A percentile compares a stretch with the other conserved stretches of the same genome.
Evolutionary conservation across 2,888 invertebrate species (phyloP).

Genomic region (Opisthograptis luteolata): DNA sequence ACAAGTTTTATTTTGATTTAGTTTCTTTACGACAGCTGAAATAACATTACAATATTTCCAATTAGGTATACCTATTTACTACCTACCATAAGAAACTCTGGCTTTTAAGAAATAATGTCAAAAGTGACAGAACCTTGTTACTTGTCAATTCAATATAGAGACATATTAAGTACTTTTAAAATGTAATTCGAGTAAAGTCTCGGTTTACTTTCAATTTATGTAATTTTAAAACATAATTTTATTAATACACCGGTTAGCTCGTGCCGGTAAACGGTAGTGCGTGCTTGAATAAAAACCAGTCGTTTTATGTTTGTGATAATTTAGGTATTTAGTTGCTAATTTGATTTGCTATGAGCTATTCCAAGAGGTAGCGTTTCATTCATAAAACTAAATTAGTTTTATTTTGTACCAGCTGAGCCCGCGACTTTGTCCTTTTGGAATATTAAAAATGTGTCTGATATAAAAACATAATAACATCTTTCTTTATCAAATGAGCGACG

Average conservation of each 20-base stretch:
- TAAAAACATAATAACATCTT: too few relatives aligned
- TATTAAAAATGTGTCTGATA: too few relatives aligned
- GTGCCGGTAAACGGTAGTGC: slow-evolving; percentile 23
- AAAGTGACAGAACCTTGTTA: slow-evolving; percentile 2
- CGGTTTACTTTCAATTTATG: not conserved
- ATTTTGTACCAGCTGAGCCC: too few relatives aligned
- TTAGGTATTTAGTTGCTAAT: slow-evolving; percentile 31
- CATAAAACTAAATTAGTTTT: too few relatives aligned
- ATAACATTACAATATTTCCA: not conserved
- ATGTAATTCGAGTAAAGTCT: not conserved
- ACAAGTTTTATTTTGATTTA: too few relatives aligned
- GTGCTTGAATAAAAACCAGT: slow-evolving; percentile 33
- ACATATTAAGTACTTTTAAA: slow-evolving; percentile 3
- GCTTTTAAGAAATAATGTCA: not conserved
- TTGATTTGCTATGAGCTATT: slow-evolving; percentile 26
- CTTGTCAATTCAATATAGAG: slow-evolving; percentile 3
- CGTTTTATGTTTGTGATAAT: slow-evolving; percentile 19
- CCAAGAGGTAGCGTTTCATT: not conserved
- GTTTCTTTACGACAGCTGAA: not conserved
- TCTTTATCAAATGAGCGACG: too few relatives aligned
- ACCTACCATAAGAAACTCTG: too few relatives aligned
- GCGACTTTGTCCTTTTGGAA: too few relatives aligned
- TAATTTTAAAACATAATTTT: slow-evolving; percentile 12
- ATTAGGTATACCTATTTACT: too few relatives aligned
- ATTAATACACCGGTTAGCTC: slow-evolving; percentile 16